phyloP scores from a whole-genome alignment of 2,888 invertebrate species.

The Callimorpha dominula region DNA sequence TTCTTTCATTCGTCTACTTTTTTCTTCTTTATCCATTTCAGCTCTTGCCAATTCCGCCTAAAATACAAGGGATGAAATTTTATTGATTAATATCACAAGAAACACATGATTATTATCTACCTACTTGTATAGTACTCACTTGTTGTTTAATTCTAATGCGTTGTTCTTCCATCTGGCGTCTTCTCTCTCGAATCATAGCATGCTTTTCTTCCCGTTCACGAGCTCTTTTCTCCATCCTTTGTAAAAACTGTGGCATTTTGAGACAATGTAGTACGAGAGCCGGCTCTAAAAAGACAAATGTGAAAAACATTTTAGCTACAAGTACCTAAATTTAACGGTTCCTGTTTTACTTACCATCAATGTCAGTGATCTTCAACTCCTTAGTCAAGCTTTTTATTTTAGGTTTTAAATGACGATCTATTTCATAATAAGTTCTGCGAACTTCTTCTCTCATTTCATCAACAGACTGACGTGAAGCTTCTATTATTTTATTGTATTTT shows the following conservation, averaged over 20 bases:
- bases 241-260: conserved; percentile 89
- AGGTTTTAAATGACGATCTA: conserved; percentile 85
- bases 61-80: conserved; percentile 28
- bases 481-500: conserved; percentile 89
- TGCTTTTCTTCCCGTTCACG: conserved; percentile 88
- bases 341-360: conserved; percentile 67
- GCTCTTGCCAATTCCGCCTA: conserved; percentile 82
- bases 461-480: conserved; percentile 88
- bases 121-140: conserved; percentile 52
- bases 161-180: conserved; percentile 83
- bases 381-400: conserved; percentile 85
- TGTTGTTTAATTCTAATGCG: conserved; percentile 79
- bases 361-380: conserved; percentile 77
- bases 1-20: conserved; percentile 86
- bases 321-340: not conserved
- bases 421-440: conserved; percentile 84
- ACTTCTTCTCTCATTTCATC: conserved; percentile 87
- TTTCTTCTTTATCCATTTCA: conserved; percentile 88
- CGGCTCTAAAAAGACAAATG: conserved; percentile 65
- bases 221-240: conserved; percentile 91
- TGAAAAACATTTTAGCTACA: not conserved
- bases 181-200: conserved; percentile 79
- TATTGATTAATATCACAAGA: not conserved
- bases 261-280: conserved; percentile 79
- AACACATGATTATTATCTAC: not conserved